A percentile compares a stretch with the other conserved stretches of the same genome.
These are phyloP conservation scores for Archivesica marissinica DNA, from an alignment of 1,140 invertebrate species.

Conservation along the genomic window DNA sequence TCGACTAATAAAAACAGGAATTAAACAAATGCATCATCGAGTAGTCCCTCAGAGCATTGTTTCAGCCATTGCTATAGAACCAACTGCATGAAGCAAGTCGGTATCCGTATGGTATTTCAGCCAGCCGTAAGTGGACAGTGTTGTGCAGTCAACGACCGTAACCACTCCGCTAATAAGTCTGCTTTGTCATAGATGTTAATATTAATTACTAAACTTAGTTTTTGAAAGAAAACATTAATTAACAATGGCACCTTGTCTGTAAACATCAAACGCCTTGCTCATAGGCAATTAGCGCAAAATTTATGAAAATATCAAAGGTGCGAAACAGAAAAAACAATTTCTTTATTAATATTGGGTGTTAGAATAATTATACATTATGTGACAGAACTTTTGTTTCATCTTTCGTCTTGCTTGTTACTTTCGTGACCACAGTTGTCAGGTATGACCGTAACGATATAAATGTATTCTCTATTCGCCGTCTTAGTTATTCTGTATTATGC, in stretches of 20 bases:
- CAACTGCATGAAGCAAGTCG: no score
- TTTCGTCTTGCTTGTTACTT: slow-evolving; percentile 25
- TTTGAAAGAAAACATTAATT: slow-evolving; percentile 3
- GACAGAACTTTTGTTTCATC: slow-evolving; percentile 57
- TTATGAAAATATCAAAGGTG: slow-evolving; percentile 11
- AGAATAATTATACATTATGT: slow-evolving; percentile 34
- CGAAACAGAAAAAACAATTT: slow-evolving; percentile 3
- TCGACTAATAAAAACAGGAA: no score
- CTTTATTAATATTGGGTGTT: slow-evolving; percentile 26
- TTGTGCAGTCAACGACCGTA: no score
- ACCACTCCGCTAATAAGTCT: no score
- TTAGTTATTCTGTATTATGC: slow-evolving; percentile 44
- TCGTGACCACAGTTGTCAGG: slow-evolving; percentile 58
- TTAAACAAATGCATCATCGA: no score
- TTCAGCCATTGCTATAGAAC: no score
- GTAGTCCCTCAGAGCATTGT: no score
- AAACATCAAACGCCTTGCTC: slow-evolving; percentile 12
- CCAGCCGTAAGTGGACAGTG: no score
- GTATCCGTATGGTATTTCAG: no score
- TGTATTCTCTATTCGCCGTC: slow-evolving; percentile 49
- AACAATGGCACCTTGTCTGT: neutral
- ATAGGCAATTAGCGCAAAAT: neutral
- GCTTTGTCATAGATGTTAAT: slow-evolving; percentile 15
- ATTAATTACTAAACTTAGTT: neutral
- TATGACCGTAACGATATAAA: slow-evolving; percentile 51